phyloP scores from a whole-genome alignment of 1,140 invertebrate genomes.

The Oncopodura yosiiana region DNA sequence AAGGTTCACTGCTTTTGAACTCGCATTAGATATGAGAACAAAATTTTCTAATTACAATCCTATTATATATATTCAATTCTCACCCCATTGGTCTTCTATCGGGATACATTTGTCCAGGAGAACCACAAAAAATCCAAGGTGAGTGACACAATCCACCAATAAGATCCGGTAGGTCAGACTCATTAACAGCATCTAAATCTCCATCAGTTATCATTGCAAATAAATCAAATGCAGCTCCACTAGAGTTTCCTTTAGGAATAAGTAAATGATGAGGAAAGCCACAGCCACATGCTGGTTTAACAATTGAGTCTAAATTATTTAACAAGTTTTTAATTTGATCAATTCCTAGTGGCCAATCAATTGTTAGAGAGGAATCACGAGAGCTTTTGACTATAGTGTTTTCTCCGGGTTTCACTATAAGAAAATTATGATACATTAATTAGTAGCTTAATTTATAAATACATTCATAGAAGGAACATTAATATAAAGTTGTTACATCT shows the following conservation, averaged over 20 bases:
- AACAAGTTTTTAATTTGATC: no score
- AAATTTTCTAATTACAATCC: no score
- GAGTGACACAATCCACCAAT: slow-evolving; percentile 7
- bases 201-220: slow-evolving; percentile 37
- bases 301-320: no score
- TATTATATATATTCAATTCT: no score
- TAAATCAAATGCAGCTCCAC: slow-evolving; percentile 26
- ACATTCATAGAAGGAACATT: no score
- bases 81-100: slow-evolving; percentile 17
- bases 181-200: background rate
- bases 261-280: slow-evolving; percentile 38
- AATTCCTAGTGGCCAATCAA: background rate
- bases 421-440: background rate
- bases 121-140: slow-evolving; percentile 14
- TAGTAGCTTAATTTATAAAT: no score
- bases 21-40: no score
- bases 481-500: background rate
- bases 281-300: slow-evolving; percentile 36
- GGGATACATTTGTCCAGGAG: slow-evolving; percentile 9
- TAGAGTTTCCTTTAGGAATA: slow-evolving; percentile 32
- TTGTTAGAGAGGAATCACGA: slow-evolving; percentile 5
- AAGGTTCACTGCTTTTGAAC: no score
- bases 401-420: slow-evolving; percentile 1
- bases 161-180: no score
- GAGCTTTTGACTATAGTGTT: slow-evolving; percentile 3